phyloP scores from a whole-genome alignment of 2,113 vertebrate species.

The Nothoprocta pentlandii region DNA sequence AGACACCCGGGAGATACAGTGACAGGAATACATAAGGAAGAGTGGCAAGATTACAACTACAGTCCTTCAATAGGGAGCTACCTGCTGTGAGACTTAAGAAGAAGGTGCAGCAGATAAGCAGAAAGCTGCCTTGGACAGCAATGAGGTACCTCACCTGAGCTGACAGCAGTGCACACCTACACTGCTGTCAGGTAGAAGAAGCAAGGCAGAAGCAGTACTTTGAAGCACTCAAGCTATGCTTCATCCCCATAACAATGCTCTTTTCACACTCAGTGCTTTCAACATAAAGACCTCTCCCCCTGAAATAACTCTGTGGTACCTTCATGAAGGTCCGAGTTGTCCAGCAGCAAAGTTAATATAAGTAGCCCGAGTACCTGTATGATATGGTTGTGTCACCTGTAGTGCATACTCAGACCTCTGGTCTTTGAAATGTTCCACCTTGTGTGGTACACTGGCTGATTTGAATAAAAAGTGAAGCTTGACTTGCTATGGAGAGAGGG shows the following conservation, averaged over 20 bases:
- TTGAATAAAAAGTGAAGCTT: neutral
- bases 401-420: neutral
- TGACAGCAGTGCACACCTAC: neutral
- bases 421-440: neutral
- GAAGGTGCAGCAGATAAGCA: neutral
- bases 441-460: neutral
- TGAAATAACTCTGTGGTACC: neutral
- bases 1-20: neutral
- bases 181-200: neutral
- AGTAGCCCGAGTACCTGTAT: neutral
- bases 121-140: neutral
- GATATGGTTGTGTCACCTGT: neutral
- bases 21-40: fast-evolving
- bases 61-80: fast-evolving
- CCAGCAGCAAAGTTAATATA: neutral
- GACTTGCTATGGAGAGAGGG: neutral
- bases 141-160: neutral
- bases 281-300: neutral
- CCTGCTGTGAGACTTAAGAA: neutral
- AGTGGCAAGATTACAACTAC: neutral
- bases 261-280: neutral
- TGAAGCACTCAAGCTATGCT: neutral
- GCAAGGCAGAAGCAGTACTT: neutral
- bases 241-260: neutral
- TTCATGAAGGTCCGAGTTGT: neutral